Base-by-base conservation (phyloP, 2,888 invertebrate species). In the Omphaloscelis lunosa region DNA sequence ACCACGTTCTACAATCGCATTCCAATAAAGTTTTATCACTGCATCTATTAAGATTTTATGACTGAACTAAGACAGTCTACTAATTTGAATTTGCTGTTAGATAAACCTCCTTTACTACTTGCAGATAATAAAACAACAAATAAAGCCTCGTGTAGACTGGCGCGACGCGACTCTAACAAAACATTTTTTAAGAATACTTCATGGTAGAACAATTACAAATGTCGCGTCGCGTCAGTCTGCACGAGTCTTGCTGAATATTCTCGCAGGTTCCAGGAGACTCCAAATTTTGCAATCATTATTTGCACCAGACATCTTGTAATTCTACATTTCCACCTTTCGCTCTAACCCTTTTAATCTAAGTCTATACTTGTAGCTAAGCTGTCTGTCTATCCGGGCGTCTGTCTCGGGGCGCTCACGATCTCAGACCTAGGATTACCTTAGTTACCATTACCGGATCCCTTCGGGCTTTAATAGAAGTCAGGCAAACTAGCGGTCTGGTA, bases 381-480 rank as follows among this genome's bases (percentile, higher is more conserved):
- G 86, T 84, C 85, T 82, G 85, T 85, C 83, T 88, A 76, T 83
- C 82, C 67, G 56, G 72, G 74, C 58, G 76, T 80, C 87, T 82
- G 79, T 84, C 87, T 89, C 78, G 83, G 65, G 89, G 89, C 90
- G 82, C 74, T 88, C 89, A 89, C 86, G 89, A 88, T 84, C 82
- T 75, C 83, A 84, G 84, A 88, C 80, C 89, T 88, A 89, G 89
- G 90, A 91, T 90, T 89, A 89, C 84, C 85, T 70, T 66, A 61
- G 77, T 82, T 82, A 80, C 82, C 77, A 87, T 86, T 89, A 88
- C 86, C 27, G 79, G 53, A 85, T 82, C 88, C 90, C 90, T 84
- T 62, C 67, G 77, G 90, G 89, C 85, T 75, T 81, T 83, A 82
- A 85, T 85, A 82, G 79, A 69, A 77, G 77, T 77, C 81, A 71